Base-by-base conservation (phyloP, 2,888 invertebrate species). In the Pediacus dermestoides region DNA sequence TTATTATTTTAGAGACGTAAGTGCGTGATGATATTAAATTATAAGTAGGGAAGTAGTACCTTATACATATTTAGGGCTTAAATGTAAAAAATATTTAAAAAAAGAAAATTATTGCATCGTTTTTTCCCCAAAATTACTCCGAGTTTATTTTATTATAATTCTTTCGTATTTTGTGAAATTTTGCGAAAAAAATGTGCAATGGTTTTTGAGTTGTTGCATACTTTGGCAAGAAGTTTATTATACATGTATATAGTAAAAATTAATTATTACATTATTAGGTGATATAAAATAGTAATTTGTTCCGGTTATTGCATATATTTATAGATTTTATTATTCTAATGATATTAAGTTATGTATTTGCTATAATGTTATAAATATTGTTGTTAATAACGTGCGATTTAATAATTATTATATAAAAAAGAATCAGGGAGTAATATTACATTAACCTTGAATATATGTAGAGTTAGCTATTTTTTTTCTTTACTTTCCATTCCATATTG, bases 221-320 rank as follows among this genome's bases (percentile, higher is more conserved):
- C 39, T 48, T 50, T 36, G 33, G 40, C 42, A 33, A 40, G 36
- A 41, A 40, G 30, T 15, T 18, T 35, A 39, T n/a, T n/a, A 31
- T 46, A 43, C 35, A 43, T 55, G 55, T 58, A 54, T 44, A 58
- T 57, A 57, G 52, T 45, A 41, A 46, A 49, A n/a, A n/a, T n/a
- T n/a, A n/a, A n/a, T n/a, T n/a, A n/a, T n/a, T n/a, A n/a, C n/a
- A n/a, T n/a, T 53, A 57, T 31, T 46, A 13, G 32, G 31, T 44
- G 31, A 31, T 31, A 18, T 31, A 11, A 30, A 31, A 9, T 16
- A 28, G 11, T 18, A 46, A 38, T 50, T 41, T 34, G 39, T 39
- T 39, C 37, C 34, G n/a, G 39, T 30, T 39, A 40, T 37, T 46
- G 39, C 32, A 32, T 44, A 42, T 37, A 45, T 48, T 43, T 43